Conservation (phyloP, 1,140 invertebrate species). For the Microvelia longipes region DNA sequence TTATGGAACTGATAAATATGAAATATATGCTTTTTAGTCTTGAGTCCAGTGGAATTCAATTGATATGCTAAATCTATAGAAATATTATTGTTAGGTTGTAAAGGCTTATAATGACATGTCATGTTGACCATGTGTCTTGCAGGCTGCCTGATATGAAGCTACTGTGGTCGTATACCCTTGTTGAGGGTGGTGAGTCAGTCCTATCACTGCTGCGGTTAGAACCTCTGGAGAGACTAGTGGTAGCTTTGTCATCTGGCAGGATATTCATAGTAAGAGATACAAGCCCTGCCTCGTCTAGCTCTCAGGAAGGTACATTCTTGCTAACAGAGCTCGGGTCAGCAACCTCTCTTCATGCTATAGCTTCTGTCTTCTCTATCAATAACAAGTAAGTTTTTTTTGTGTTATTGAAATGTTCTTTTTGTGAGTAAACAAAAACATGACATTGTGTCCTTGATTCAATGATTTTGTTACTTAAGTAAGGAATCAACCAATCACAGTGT, state of each 20-base stretch:
- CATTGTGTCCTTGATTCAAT: background rate
- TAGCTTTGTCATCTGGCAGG: constrained; percentile 53
- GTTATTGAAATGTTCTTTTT: too few species aligned
- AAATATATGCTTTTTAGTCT: too few species aligned
- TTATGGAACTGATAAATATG: too few species aligned
- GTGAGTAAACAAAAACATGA: too few species aligned
- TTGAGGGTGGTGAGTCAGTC: constrained; percentile 39
- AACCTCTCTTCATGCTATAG: constrained; percentile 41
- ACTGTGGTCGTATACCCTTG: constrained; percentile 31
- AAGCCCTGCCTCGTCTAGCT: constrained; percentile 41
- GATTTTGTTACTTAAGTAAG: background rate
- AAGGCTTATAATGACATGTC: too few species aligned
- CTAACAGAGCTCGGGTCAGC: constrained; percentile 57
- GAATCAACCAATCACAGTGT: too few species aligned
- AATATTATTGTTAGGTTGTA: too few species aligned
- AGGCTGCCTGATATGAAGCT: constrained; percentile 10
- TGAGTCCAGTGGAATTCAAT: too few species aligned
- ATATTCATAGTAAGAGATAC: constrained; percentile 51
- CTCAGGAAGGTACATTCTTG: constrained; percentile 53
- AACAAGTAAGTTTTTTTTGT: constrained; percentile 25
- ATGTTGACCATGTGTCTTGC: too few species aligned
- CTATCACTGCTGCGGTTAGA: constrained; percentile 42
- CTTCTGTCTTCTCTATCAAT: constrained; percentile 32
- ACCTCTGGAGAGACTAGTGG: constrained; percentile 49
- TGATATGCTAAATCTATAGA: too few species aligned